Evolutionary conservation across 2,888 invertebrate species (phyloP).

Genomic region (Philopedon plagiatum): DNA sequence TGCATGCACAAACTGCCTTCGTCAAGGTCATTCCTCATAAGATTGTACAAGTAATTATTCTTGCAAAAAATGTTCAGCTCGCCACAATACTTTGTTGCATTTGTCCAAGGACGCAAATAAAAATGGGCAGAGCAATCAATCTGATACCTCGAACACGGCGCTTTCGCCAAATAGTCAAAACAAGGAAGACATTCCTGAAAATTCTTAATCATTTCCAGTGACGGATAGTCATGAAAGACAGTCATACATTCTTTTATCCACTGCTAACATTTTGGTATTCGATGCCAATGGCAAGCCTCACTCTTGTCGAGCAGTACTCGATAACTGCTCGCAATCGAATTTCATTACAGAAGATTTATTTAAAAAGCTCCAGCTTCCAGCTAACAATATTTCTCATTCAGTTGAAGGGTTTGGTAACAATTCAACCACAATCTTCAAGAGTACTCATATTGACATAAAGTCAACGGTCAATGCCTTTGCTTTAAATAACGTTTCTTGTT

Average conservation of each 20-base stretch:
- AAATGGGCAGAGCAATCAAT: not conserved
- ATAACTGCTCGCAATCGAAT: slow-evolving; percentile 24
- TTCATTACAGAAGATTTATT: too few relatives aligned
- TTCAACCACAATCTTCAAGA: not conserved
- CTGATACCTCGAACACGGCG: not conserved
- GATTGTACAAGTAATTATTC: slow-evolving; percentile 10
- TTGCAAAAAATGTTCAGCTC: slow-evolving; percentile 13
- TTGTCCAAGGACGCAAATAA: not conserved
- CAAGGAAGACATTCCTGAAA: not conserved
- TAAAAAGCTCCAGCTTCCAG: slow-evolving; percentile 1
- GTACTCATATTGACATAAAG: not conserved
- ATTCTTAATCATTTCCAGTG: not conserved
- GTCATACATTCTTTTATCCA: slow-evolving; percentile 12
- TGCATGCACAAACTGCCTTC: slow-evolving; percentile 25
- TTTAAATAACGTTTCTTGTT: slow-evolving; percentile 3
- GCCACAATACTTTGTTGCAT: slow-evolving; percentile 18
- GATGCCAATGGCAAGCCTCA: slow-evolving; percentile 15
- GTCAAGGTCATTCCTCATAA: slow-evolving; percentile 8
- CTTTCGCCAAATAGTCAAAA: not conserved
- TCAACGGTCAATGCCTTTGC: not conserved
- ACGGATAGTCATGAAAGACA: not conserved
- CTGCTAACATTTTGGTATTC: slow-evolving; percentile 2
- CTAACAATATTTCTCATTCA: not conserved
- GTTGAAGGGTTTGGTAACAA: slow-evolving; percentile 26
- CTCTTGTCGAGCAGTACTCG: slow-evolving; percentile 19